Evolutionary conservation across 1,140 invertebrate genomes (phyloP).

Genomic region (Anthonomus grandis): DNA sequence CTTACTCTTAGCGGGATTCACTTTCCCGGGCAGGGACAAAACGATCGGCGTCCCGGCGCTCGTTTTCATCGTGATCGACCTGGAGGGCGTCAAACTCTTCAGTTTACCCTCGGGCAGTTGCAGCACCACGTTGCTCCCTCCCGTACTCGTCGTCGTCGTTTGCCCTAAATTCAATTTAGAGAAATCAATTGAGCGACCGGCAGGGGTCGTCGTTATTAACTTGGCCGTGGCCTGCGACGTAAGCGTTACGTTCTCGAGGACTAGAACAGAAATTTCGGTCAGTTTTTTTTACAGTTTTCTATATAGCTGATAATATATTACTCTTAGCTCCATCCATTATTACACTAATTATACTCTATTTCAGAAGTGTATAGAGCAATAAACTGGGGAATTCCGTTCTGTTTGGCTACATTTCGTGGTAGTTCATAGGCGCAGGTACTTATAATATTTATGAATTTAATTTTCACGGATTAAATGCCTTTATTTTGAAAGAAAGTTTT

Average conservation of each 20-base stretch:
- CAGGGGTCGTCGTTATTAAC: conserved; percentile 31
- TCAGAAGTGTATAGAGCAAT: no score
- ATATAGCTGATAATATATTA: no score
- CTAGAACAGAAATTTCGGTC: no score
- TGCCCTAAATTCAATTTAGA: conserved; percentile 35
- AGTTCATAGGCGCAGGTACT: no score
- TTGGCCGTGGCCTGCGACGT: conserved; percentile 31
- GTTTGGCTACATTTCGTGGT: no score
- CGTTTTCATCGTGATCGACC: conserved; percentile 20
- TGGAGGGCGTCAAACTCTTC: conserved; percentile 22
- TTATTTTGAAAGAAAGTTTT: no score
- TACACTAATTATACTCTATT: no score
- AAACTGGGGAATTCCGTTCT: no score
- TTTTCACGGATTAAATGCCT: no score
- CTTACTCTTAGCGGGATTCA: conserved; percentile 9
- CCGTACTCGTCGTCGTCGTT: neutral
- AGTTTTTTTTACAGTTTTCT: no score
- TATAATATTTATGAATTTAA: no score
- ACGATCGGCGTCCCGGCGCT: conserved; percentile 17
- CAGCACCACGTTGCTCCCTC: conserved; percentile 36
- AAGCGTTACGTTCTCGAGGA: conserved; percentile 42
- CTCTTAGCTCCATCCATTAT: no score
- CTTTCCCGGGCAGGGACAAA: conserved; percentile 15
- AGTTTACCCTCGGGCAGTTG: conserved; percentile 43
- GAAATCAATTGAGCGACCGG: conserved; percentile 36